Conservation (phyloP, 2,797 vertebrate genomes). For the Lepus townsendii region DNA sequence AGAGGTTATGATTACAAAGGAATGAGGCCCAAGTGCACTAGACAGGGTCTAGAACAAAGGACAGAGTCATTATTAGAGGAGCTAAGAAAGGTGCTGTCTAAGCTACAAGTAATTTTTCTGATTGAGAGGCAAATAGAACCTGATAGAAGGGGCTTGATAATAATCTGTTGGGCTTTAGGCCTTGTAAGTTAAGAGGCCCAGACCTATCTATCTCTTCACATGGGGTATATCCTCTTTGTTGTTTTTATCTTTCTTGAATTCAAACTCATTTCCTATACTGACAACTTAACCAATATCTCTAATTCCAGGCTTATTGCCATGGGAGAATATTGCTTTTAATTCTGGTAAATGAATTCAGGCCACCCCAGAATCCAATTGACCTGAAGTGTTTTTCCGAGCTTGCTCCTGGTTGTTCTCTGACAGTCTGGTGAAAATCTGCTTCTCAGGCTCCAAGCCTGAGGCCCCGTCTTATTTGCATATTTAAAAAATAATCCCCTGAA, state of each 20-base stretch:
- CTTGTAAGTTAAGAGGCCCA: too few species aligned
- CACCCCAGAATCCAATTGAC: background rate
- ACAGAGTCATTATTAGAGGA: too few species aligned
- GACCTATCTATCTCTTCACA: too few species aligned
- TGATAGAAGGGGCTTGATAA: too few species aligned
- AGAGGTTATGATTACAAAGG: too few species aligned
- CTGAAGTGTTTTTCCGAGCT: constrained; percentile 2
- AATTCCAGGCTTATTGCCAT: constrained; percentile 34
- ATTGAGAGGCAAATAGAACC: too few species aligned
- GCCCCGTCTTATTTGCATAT: background rate
- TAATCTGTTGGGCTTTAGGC: too few species aligned
- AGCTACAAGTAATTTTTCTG: too few species aligned
- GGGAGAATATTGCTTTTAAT: constrained; percentile 30
- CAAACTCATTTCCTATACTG: constrained; percentile 16
- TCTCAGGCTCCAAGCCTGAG: background rate
- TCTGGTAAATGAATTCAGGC: constrained; percentile 52
- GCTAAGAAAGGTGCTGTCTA: too few species aligned
- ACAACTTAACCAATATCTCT: constrained; percentile 24
- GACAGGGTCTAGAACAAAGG: too few species aligned
- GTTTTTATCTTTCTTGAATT: constrained; percentile 35
- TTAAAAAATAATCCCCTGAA: background rate
- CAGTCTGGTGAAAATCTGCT: constrained; percentile 9
- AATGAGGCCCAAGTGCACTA: too few species aligned
- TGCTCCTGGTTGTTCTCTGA: constrained; percentile 4
- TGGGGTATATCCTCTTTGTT: too few species aligned